Evolutionary conservation across 1,140 invertebrate genomes (phyloP).

Genomic region (Aradophagus sp.): DNA sequence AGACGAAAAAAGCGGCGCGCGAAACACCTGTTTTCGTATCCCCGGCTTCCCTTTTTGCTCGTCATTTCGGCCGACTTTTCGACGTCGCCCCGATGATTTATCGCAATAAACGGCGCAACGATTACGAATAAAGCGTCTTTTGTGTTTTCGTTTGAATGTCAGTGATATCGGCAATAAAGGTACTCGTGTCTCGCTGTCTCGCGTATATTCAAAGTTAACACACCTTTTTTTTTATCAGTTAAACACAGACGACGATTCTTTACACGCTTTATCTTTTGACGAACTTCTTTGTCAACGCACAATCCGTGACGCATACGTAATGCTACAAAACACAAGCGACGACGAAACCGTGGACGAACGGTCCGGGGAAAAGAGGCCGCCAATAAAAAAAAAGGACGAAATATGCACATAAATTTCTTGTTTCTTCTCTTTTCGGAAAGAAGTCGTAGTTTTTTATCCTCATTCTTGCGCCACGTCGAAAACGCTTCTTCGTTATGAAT

Average conservation of each 20-base stretch:
- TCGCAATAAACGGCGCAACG: constrained; percentile 37
- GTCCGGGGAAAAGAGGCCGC: not conserved
- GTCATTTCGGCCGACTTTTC: constrained; percentile 32
- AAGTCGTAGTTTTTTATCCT: constrained; percentile 1
- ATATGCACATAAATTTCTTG: constrained; percentile 48
- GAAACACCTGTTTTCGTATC: constrained; percentile 49
- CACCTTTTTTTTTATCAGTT: constrained; percentile 53
- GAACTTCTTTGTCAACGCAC: constrained; percentile 55
- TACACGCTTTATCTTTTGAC: constrained; percentile 53
- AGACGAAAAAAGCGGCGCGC: constrained; percentile 7
- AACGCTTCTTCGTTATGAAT: constrained; percentile 21
- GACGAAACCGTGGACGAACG: constrained; percentile 13
- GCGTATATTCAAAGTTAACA: constrained; percentile 44
- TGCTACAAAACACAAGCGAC: constrained; percentile 29
- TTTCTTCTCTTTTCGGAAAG: constrained; percentile 18
- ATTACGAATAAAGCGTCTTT: constrained; percentile 55
- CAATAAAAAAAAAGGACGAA: constrained; percentile 22
- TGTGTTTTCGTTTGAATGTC: constrained; percentile 46
- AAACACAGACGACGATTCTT: constrained; percentile 50
- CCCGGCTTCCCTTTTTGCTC: too few species aligned
- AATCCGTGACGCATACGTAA: constrained; percentile 52
- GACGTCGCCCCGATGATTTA: constrained; percentile 33
- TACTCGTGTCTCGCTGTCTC: constrained; percentile 47
- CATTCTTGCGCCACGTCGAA: not conserved
- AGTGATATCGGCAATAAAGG: constrained; percentile 49